Evolutionary conservation across 2,797 vertebrate species (phyloP).

Genomic region (Argya squamiceps): DNA sequence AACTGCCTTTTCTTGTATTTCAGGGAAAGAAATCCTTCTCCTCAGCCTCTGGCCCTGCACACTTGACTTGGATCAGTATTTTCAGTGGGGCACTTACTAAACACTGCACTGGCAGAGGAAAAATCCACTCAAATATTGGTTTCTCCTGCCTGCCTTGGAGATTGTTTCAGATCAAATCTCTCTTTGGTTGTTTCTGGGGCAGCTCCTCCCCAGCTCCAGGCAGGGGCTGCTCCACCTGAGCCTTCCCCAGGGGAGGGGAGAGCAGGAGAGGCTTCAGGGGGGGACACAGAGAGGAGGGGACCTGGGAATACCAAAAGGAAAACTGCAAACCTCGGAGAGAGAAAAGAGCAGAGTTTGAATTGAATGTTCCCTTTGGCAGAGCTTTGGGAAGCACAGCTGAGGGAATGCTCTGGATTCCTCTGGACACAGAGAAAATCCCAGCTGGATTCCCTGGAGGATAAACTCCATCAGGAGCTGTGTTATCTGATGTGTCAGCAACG

Average conservation of each 20-base stretch:
- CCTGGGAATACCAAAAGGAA: neutral
- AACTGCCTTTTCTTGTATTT: neutral
- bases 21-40: neutral
- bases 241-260: neutral
- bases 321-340: neutral
- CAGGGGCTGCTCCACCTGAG: neutral
- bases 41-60: neutral
- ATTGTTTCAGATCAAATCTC: neutral
- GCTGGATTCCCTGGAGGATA: neutral
- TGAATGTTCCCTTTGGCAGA: neutral
- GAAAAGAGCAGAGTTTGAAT: neutral
- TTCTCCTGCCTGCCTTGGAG: neutral
- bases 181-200: neutral
- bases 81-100: neutral
- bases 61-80: neutral
- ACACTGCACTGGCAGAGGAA: neutral
- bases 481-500: conserved; percentile 15
- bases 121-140: neutral
- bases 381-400: neutral
- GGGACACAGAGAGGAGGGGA: neutral
- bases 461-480: neutral
- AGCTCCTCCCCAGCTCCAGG: neutral
- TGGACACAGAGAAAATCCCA: neutral
- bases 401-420: neutral
- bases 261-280: neutral